phyloP scores from a whole-genome alignment of 2,113 vertebrate species.

The Leucopternis melanops region DNA sequence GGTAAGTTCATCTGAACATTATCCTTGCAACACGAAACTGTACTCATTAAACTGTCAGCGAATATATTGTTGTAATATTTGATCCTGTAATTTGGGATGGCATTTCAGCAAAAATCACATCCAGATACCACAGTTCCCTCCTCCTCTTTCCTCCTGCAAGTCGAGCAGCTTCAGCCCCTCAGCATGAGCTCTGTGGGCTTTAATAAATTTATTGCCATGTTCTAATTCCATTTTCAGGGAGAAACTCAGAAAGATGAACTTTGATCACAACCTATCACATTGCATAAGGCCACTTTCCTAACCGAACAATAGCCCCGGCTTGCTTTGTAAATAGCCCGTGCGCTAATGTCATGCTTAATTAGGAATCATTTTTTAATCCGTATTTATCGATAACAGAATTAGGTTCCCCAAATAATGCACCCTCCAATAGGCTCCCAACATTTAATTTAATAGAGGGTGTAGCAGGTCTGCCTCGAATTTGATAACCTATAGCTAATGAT shows the following conservation, averaged over 20 bases:
- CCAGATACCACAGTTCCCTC: slow-evolving; percentile 65
- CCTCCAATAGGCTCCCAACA: slow-evolving; percentile 50
- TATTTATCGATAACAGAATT: slow-evolving; percentile 66
- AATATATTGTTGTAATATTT: slow-evolving; percentile 73
- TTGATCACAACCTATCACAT: slow-evolving; percentile 31
- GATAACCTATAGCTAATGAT: slow-evolving; percentile 68
- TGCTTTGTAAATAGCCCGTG: slow-evolving; percentile 39
- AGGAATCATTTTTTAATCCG: slow-evolving; percentile 55
- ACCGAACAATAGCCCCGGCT: slow-evolving; percentile 52
- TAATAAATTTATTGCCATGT: slow-evolving; percentile 60
- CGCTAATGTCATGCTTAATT: slow-evolving; percentile 67
- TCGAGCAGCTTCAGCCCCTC: slow-evolving; percentile 30
- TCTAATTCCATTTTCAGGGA: slow-evolving; percentile 63
- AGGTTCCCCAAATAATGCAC: slow-evolving; percentile 51
- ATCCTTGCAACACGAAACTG: slow-evolving; percentile 70
- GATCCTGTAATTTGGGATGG: slow-evolving; percentile 77
- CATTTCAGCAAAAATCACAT: slow-evolving; percentile 77
- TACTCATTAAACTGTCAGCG: slow-evolving; percentile 81
- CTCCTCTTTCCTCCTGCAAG: slow-evolving; percentile 45
- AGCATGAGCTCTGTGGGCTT: slow-evolving; percentile 40
- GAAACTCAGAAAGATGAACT: slow-evolving; percentile 54
- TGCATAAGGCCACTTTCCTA: slow-evolving; percentile 53
- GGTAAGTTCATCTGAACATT: slow-evolving; percentile 70
- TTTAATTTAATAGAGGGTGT: slow-evolving; percentile 64
- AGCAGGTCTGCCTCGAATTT: slow-evolving; percentile 52